These are phyloP conservation scores for Eulemur coronatus DNA, from an alignment of 2,797 vertebrate species.

Conservation along the genomic window DNA sequence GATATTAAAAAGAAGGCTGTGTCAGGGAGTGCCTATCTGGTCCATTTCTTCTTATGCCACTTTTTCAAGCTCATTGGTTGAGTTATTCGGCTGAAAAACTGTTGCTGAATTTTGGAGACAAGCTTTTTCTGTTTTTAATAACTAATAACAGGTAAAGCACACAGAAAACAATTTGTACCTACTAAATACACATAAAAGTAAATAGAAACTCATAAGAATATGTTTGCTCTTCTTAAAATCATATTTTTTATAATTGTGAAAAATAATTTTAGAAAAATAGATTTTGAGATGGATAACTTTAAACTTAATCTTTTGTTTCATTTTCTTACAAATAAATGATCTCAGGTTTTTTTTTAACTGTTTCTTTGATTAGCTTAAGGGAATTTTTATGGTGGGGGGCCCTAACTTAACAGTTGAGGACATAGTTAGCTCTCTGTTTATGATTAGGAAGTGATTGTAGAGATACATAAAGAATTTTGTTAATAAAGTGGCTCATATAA, in stretches of 20 bases:
- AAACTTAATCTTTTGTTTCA: slow-evolving; percentile 27
- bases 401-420: background rate
- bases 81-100: slow-evolving; percentile 3
- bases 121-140: slow-evolving; percentile 39
- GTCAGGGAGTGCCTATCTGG: background rate
- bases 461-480: slow-evolving; percentile 37
- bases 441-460: slow-evolving; percentile 23
- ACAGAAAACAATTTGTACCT: background rate
- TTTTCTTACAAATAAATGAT: slow-evolving; percentile 23
- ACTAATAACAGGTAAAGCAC: background rate
- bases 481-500: slow-evolving; percentile 20
- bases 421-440: background rate
- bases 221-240: background rate
- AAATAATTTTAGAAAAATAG: background rate
- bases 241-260: slow-evolving; percentile 22
- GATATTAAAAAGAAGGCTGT: background rate
- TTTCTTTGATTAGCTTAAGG: slow-evolving; percentile 27
- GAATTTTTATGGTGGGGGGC: background rate
- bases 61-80: background rate
- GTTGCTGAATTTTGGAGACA: slow-evolving; percentile 4
- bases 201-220: background rate
- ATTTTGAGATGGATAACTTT: slow-evolving; percentile 11
- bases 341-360: background rate
- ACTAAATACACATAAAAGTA: slow-evolving; percentile 16
- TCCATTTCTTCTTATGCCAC: background rate